phyloP scores from a whole-genome alignment of 2,113 vertebrate genomes.

The Micronisus gabar region DNA sequence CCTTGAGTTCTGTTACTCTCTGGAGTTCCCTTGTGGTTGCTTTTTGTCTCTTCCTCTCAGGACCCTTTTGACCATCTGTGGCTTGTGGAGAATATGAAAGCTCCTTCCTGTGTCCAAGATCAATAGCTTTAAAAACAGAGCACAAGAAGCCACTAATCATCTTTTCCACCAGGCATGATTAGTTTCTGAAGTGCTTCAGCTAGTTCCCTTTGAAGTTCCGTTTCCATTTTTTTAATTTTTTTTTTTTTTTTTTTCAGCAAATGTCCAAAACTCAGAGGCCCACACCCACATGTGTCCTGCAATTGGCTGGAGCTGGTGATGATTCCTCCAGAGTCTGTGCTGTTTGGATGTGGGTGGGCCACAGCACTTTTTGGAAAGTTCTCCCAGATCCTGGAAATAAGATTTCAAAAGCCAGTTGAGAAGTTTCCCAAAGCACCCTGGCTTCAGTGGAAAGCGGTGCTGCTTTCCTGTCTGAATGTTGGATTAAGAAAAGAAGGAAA shows the following conservation, averaged over 20 bases:
- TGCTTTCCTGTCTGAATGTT: slow-evolving; percentile 39
- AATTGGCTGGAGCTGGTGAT: neutral
- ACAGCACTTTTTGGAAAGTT: slow-evolving; percentile 33
- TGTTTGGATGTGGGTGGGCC: slow-evolving; percentile 64
- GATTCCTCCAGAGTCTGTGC: neutral
- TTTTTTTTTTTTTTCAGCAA: neutral
- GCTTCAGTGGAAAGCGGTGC: neutral
- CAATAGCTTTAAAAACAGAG: slow-evolving; percentile 63
- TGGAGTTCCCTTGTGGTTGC: slow-evolving; percentile 4
- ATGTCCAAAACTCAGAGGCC: slow-evolving; percentile 36
- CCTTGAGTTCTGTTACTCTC: slow-evolving; percentile 12
- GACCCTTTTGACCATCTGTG: slow-evolving; percentile 58
- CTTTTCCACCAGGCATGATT: slow-evolving; percentile 51
- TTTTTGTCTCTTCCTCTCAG: slow-evolving; percentile 33
- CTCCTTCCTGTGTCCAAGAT: slow-evolving; percentile 62
- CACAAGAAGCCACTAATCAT: slow-evolving; percentile 54
- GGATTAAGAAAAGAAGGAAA: slow-evolving; percentile 53
- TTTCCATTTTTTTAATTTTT: neutral
- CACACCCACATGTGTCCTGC: slow-evolving; percentile 61
- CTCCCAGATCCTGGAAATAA: slow-evolving; percentile 51
- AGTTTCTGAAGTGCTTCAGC: slow-evolving; percentile 47
- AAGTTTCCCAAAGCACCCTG: slow-evolving; percentile 40
- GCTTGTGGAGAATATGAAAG: slow-evolving; percentile 49
- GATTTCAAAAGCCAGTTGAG: slow-evolving; percentile 57
- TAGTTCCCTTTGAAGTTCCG: slow-evolving; percentile 48